A percentile compares a stretch with the other conserved stretches of the same genome.
These are phyloP conservation scores for Sycophila texana DNA, from an alignment of 2,888 invertebrate species.

Conservation along the genomic window DNA sequence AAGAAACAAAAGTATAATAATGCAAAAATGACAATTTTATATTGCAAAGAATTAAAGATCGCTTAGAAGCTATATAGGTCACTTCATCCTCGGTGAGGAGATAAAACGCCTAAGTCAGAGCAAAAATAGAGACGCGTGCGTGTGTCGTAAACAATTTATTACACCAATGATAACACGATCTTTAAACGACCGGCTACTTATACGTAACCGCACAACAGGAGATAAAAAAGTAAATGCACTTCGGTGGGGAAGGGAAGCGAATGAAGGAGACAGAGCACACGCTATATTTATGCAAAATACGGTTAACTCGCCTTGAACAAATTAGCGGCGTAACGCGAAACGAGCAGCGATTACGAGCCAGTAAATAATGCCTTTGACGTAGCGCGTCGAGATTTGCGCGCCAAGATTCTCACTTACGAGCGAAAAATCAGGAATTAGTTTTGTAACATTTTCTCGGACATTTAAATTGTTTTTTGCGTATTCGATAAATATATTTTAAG, in stretches of 20 bases:
- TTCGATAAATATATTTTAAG: too few relatives aligned
- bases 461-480: too few relatives aligned
- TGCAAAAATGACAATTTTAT: too few relatives aligned
- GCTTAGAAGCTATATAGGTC: neutral
- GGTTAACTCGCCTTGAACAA: conserved; percentile 24
- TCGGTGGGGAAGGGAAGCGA: neutral
- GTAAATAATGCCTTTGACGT: conserved; percentile 10
- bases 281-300: conserved; percentile 27
- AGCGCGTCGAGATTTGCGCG: too few relatives aligned
- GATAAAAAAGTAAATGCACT: neutral
- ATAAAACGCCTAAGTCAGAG: neutral
- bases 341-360: conserved; percentile 2
- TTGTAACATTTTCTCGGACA: too few relatives aligned
- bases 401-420: too few relatives aligned
- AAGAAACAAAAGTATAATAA: too few relatives aligned
- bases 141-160: conserved; percentile 15
- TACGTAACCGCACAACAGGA: conserved; percentile 8
- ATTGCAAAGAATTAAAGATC: neutral
- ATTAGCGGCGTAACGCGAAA: conserved; percentile 23
- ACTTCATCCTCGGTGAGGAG: neutral
- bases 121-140: conserved; percentile 18
- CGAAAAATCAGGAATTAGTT: too few relatives aligned
- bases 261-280: neutral
- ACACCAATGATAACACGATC: conserved; percentile 12
- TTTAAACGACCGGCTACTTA: conserved; percentile 16